Percentiles rank a stretch among this genome's conserved stretches.
Conservation (phyloP, 2,888 invertebrate species). For the Tuberolachnus salignus region DNA sequence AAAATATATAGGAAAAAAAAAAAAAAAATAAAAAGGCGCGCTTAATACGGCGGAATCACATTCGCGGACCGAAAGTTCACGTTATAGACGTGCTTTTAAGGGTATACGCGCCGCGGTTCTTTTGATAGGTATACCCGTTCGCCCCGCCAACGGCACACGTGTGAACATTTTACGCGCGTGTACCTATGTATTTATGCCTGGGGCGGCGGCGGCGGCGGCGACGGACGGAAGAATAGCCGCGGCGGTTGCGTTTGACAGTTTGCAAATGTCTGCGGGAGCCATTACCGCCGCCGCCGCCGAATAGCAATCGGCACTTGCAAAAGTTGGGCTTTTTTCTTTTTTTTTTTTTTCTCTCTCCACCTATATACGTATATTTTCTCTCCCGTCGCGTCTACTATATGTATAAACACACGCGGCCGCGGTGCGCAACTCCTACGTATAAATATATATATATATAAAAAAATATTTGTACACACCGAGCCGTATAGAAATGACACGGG, state of each 20-base stretch:
- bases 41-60: constrained; percentile 7
- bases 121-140: constrained; percentile 6
- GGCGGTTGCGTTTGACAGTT: constrained; percentile 58
- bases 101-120: constrained; percentile 10
- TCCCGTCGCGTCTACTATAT: background rate
- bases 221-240: constrained; percentile 52
- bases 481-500: constrained; percentile 49
- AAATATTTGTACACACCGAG: background rate
- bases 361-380: background rate
- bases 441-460: background rate
- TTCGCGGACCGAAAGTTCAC: constrained; percentile 1
- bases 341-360: background rate
- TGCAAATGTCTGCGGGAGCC: constrained; percentile 58
- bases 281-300: constrained; percentile 22
- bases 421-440: background rate
- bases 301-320: constrained; percentile 50
- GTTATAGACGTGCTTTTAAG: constrained; percentile 38
- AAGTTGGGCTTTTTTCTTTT: constrained; percentile 32
- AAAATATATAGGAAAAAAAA: no score
- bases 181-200: background rate
- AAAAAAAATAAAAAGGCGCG: background rate
- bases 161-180: background rate
- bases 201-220: background rate
- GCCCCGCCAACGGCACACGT: background rate
- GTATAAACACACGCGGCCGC: background rate